Conservation (phyloP, 2,888 invertebrate species). For the Cacoxenus indagator region DNA sequence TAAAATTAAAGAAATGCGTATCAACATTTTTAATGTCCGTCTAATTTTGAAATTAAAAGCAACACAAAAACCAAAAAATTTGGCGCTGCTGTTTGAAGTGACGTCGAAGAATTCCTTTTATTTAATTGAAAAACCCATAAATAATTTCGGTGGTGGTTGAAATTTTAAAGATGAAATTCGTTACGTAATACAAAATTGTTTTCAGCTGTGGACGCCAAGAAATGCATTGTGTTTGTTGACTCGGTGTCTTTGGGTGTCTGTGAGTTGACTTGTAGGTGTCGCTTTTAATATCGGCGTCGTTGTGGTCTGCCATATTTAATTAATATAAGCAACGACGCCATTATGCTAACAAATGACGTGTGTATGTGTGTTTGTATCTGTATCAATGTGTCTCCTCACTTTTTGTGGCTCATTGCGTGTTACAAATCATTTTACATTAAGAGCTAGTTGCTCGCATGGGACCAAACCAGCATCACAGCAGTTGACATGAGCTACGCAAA, state of each 20-base stretch:
- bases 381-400: not conserved
- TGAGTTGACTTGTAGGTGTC: conserved; percentile 3
- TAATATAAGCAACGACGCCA: not conserved
- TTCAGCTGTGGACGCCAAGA: not conserved
- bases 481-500: conserved; percentile 6
- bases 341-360: not conserved
- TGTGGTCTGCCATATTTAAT: conserved; percentile 16
- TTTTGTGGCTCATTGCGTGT: conserved; percentile 4
- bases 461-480: not conserved
- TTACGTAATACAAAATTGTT: not conserved
- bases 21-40: not conserved
- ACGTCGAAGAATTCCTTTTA: conserved; percentile 21
- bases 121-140: conserved; percentile 19
- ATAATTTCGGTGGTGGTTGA: conserved; percentile 1
- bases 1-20: too few relatives aligned
- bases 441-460: not conserved
- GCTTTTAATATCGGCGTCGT: not conserved
- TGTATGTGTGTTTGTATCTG: not conserved
- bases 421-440: conserved; percentile 16
- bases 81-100: not conserved
- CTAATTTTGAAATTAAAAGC: not conserved
- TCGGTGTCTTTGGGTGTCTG: not conserved
- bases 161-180: not conserved
- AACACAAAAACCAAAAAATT: not conserved
- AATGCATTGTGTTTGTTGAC: too few relatives aligned